phyloP scores from a whole-genome alignment of 2,797 vertebrate genomes.

The Silurus aristotelis region DNA sequence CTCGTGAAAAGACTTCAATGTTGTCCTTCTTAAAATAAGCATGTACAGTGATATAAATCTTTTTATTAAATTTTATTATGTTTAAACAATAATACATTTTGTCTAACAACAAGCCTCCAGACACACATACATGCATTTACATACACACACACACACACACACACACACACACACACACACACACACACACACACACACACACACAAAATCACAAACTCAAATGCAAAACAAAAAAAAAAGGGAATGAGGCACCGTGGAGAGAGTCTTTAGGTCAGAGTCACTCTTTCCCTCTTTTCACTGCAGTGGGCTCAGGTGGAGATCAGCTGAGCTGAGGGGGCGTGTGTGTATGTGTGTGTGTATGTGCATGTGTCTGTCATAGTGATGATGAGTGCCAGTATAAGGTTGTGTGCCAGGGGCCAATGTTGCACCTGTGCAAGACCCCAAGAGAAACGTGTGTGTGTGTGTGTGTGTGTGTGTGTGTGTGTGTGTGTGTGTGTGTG shows the following conservation, averaged over 20 bases:
- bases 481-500: slow-evolving; percentile 57
- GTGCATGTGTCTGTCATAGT: slow-evolving; percentile 43
- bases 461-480: slow-evolving; percentile 59
- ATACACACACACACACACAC: background rate
- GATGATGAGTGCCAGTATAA: slow-evolving; percentile 52
- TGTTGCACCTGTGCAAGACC: slow-evolving; percentile 58
- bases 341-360: slow-evolving; percentile 31
- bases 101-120: background rate
- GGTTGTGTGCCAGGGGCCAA: slow-evolving; percentile 55
- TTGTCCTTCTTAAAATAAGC: background rate
- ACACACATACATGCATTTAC: background rate
- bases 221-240: background rate
- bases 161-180: slow-evolving; percentile 39
- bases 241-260: background rate
- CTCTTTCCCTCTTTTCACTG: slow-evolving; percentile 33
- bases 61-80: background rate
- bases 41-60: background rate
- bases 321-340: slow-evolving; percentile 52
- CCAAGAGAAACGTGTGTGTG: slow-evolving; percentile 58
- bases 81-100: background rate
- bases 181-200: background rate
- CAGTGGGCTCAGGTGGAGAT: slow-evolving; percentile 56
- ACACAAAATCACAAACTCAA: background rate
- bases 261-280: slow-evolving; percentile 48
- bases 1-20: background rate